Evolutionary conservation across 2,888 invertebrate genomes (phyloP).

Genomic region (Eulithis testata): DNA sequence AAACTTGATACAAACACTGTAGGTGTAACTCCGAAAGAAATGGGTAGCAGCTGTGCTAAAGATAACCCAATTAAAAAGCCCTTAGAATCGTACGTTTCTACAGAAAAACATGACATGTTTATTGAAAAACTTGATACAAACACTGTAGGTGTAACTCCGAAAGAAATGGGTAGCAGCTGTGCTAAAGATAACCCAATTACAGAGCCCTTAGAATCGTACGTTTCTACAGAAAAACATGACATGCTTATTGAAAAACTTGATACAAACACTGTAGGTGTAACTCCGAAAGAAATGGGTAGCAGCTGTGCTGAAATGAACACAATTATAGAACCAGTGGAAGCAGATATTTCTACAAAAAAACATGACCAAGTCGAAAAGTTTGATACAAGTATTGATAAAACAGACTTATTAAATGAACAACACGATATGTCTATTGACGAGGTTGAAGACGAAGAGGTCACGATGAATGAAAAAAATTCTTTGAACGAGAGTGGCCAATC

Average conservation of each 20-base stretch:
- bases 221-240: no score
- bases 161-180: background rate
- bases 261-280: background rate
- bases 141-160: background rate
- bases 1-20: no score
- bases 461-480: constrained; percentile 13
- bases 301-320: background rate
- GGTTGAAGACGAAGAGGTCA: constrained; percentile 16
- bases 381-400: background rate
- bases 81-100: no score
- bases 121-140: background rate
- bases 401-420: constrained; percentile 5
- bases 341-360: no score
- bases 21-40: no score
- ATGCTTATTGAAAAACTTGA: background rate
- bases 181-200: background rate
- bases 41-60: no score
- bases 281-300: background rate
- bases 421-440: constrained; percentile 33
- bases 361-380: background rate
- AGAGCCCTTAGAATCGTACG: background rate
- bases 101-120: background rate
- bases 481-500: constrained; percentile 33
- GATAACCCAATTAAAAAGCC: no score
- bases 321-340: background rate